These are phyloP conservation scores for Ylistrum balloti DNA, from an alignment of 1,140 invertebrate genomes.

Conservation along the genomic window DNA sequence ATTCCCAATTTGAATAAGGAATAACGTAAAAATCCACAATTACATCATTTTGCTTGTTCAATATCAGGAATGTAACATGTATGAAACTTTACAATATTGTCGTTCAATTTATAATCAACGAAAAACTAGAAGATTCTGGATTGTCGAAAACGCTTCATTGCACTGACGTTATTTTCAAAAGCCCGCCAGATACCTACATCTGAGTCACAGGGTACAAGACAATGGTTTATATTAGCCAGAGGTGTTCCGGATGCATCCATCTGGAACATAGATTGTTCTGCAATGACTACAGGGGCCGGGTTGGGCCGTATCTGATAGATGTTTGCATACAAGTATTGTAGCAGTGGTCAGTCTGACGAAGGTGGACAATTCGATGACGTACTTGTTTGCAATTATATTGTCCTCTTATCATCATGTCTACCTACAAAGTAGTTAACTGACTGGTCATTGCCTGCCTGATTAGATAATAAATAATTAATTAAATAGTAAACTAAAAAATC, in stretches of 20 bases:
- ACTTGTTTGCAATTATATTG: background rate
- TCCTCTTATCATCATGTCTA: background rate
- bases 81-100: background rate
- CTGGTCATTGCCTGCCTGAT: too few species aligned
- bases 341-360: background rate
- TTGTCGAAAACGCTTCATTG: conserved; percentile 9
- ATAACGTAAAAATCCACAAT: background rate
- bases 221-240: background rate
- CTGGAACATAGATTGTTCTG: background rate
- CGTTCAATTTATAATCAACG: background rate
- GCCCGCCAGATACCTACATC: background rate
- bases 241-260: background rate
- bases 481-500: too few species aligned
- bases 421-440: too few species aligned
- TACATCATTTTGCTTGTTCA: background rate
- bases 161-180: conserved; percentile 4
- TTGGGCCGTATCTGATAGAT: background rate
- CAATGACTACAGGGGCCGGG: background rate
- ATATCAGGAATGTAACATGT: background rate
- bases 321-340: background rate
- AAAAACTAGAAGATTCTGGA: background rate
- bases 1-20: background rate
- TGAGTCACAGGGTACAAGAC: background rate
- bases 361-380: background rate
- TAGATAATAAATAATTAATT: too few species aligned